Conservation (phyloP, 2,888 invertebrate species). For the Sarcophaga subvicina region DNA sequence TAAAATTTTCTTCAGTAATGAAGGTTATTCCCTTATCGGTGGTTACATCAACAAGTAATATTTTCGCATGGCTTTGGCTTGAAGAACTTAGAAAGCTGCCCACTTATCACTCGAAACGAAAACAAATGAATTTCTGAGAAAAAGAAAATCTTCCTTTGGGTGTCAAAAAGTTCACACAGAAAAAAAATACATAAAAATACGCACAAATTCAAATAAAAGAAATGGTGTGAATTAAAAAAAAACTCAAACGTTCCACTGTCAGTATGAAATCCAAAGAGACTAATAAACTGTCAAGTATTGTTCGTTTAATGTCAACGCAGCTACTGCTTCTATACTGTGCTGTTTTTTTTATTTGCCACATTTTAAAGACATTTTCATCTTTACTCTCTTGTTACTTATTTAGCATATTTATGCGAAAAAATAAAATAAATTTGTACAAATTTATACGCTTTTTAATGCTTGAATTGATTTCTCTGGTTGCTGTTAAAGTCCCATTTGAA, state of each 20-base stretch:
- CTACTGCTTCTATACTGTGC: background rate
- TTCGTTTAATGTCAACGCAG: background rate
- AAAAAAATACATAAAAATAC: background rate
- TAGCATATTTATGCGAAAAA: constrained; percentile 77
- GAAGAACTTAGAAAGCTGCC: background rate
- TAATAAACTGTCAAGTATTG: constrained; percentile 17
- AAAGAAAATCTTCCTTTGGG: background rate
- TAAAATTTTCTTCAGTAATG: no score
- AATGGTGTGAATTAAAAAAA: constrained; percentile 32
- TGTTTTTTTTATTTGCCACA: background rate
- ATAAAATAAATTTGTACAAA: constrained; percentile 63
- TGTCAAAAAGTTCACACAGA: constrained; percentile 16
- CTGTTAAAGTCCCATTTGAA: background rate
- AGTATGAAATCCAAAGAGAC: constrained; percentile 4
- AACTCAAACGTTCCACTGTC: constrained; percentile 8
- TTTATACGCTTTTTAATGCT: constrained; percentile 77
- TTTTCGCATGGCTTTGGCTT: no score
- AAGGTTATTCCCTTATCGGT: no score
- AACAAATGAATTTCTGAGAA: background rate
- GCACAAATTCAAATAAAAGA: background rate
- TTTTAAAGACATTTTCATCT: background rate
- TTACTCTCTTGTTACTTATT: constrained; percentile 74
- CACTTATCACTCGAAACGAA: background rate
- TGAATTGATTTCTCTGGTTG: constrained; percentile 74
- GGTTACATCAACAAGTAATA: no score